Conservation (phyloP, 1,140 invertebrate species). For the Helicoverpa armigera region DNA sequence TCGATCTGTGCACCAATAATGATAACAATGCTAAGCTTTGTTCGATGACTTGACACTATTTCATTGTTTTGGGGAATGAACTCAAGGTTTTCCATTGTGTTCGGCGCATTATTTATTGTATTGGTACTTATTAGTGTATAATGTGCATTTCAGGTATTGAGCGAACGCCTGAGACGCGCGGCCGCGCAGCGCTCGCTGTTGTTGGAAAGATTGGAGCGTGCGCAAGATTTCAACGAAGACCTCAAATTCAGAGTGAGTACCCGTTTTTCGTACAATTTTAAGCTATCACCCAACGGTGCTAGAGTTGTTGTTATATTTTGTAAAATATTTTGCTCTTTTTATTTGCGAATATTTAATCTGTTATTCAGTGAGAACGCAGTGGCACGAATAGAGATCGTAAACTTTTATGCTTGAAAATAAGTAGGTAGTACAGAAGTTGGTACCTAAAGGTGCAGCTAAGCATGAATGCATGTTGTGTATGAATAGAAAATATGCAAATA, state of each 20-base stretch:
- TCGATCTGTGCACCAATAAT: not conserved
- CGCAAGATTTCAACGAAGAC: constrained; percentile 93
- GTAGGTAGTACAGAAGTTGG: too few species aligned
- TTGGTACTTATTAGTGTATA: not conserved
- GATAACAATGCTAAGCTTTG: not conserved
- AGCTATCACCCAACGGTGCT: too few species aligned
- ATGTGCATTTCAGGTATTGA: constrained; percentile 85
- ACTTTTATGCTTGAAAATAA: too few species aligned
- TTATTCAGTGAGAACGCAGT: too few species aligned
- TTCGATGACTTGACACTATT: not conserved
- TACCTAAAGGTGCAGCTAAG: too few species aligned
- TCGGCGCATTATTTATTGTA: not conserved
- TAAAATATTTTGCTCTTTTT: too few species aligned
- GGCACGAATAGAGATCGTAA: too few species aligned
- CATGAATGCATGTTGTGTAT: too few species aligned
- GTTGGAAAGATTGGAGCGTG: constrained; percentile 90
- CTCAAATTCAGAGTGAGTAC: constrained; percentile 91
- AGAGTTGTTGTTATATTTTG: too few species aligned
- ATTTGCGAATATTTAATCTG: too few species aligned
- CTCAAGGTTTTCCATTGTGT: not conserved
- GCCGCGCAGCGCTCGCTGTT: constrained; percentile 89
- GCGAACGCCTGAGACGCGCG: constrained; percentile 89
- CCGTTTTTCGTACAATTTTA: not conserved
- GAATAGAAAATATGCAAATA: not conserved
- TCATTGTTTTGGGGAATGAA: too few species aligned